phyloP scores from a whole-genome alignment of 2,797 vertebrate species.

The Halcyon leucocephala region DNA sequence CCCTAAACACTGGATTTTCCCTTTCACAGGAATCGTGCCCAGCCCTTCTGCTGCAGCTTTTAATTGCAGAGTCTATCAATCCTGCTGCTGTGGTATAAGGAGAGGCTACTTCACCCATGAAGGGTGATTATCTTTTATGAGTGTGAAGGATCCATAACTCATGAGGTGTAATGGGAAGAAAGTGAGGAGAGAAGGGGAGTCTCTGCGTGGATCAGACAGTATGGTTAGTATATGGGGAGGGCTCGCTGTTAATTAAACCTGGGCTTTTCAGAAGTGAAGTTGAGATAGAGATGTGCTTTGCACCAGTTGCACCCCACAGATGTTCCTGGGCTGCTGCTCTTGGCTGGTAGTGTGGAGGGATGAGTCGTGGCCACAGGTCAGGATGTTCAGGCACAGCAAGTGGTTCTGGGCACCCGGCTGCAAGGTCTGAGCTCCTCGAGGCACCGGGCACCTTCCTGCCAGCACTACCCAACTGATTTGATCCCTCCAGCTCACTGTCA shows the following conservation, averaged over 20 bases:
- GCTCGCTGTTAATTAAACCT: not conserved
- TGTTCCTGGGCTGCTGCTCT: not conserved
- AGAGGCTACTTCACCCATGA: slow-evolving; percentile 76
- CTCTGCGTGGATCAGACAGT: not conserved
- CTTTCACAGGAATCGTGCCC: not conserved
- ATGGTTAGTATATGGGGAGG: not conserved
- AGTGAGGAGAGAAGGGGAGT: slow-evolving; percentile 36
- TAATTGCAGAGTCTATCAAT: slow-evolving; percentile 71
- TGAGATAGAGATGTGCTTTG: not conserved
- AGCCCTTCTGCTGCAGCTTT: slow-evolving; percentile 49
- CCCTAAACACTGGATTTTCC: not conserved
- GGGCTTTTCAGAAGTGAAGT: not conserved
- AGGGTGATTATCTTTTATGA: slow-evolving; percentile 78
- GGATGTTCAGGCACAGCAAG: too few relatives aligned
- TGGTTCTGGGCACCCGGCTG: not conserved
- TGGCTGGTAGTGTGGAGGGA: not conserved
- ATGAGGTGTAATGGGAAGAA: slow-evolving; percentile 50
- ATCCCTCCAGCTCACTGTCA: not conserved
- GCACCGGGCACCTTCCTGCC: not conserved
- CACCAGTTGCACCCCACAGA: not conserved
- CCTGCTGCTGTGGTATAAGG: slow-evolving; percentile 58
- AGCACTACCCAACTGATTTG: not conserved
- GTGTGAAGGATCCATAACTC: slow-evolving; percentile 66
- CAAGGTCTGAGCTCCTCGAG: not conserved
- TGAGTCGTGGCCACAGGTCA: not conserved